phyloP scores from a whole-genome alignment of 2,888 invertebrate genomes.

The Brenthis daphne region DNA sequence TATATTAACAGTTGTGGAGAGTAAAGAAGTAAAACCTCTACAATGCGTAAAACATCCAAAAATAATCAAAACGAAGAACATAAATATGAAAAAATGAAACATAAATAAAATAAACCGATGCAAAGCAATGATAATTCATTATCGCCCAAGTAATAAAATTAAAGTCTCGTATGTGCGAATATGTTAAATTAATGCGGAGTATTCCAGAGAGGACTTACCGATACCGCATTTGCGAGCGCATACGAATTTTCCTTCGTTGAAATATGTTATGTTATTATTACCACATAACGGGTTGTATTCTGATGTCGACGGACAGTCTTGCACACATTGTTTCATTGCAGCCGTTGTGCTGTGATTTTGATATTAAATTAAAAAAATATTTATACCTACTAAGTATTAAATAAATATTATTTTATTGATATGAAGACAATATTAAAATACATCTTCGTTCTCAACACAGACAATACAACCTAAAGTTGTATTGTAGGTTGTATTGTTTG shows the following conservation, averaged over 20 bases:
- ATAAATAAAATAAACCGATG: constrained; percentile 18
- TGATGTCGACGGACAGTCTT: constrained; percentile 33
- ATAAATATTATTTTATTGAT: neutral
- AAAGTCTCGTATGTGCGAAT: constrained; percentile 16
- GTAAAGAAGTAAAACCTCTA: too few relatives aligned
- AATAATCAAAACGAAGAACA: neutral
- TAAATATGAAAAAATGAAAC: constrained; percentile 2
- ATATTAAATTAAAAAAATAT: too few relatives aligned
- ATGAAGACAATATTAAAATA: neutral
- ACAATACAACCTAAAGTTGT: too few relatives aligned
- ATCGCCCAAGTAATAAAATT: constrained; percentile 19
- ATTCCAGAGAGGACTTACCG: constrained; percentile 46
- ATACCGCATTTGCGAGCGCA: constrained; percentile 57
- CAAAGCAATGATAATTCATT: constrained; percentile 18
- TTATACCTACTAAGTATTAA: neutral
- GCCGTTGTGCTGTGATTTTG: constrained; percentile 19
- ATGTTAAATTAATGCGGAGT: constrained; percentile 21
- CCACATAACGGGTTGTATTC: constrained; percentile 38
- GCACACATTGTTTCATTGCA: constrained; percentile 27
- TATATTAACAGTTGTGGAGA: too few relatives aligned
- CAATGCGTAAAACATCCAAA: too few relatives aligned
- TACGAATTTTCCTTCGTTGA: constrained; percentile 53
- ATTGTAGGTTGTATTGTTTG: too few relatives aligned
- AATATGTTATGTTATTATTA: constrained; percentile 54
- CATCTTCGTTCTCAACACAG: too few relatives aligned